Conservation (phyloP, 2,113 vertebrate genomes). For the Mixornis gularis region DNA sequence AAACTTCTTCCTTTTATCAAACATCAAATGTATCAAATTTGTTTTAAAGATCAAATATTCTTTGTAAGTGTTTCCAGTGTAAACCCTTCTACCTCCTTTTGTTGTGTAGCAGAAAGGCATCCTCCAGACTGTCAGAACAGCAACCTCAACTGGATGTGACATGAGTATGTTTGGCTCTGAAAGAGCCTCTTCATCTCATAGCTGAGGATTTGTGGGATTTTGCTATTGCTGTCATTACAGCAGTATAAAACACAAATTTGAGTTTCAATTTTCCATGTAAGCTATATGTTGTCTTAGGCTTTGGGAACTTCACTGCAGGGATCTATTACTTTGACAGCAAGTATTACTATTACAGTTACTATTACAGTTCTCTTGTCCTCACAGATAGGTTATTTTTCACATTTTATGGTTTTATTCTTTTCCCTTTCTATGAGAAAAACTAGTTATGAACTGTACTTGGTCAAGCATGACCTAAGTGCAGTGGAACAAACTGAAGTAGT, state of each 20-base stretch:
- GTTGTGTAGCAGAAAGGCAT: background rate
- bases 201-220: background rate
- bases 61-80: background rate
- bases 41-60: background rate
- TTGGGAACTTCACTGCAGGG: background rate
- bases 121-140: background rate
- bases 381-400: background rate
- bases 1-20: background rate
- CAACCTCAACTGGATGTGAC: background rate
- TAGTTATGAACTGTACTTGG: background rate
- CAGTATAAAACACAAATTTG: background rate
- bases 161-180: background rate
- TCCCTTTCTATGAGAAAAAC: background rate
- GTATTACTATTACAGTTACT: background rate
- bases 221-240: background rate
- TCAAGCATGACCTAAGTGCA: background rate
- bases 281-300: background rate
- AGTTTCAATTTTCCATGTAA: background rate
- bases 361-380: background rate
- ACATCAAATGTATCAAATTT: background rate
- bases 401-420: background rate
- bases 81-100: background rate
- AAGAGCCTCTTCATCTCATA: background rate
- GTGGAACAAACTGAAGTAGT: background rate
- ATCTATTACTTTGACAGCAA: background rate